These are phyloP conservation scores for Lysandra bellargus DNA, from an alignment of 2,888 invertebrate species.

Conservation along the genomic window DNA sequence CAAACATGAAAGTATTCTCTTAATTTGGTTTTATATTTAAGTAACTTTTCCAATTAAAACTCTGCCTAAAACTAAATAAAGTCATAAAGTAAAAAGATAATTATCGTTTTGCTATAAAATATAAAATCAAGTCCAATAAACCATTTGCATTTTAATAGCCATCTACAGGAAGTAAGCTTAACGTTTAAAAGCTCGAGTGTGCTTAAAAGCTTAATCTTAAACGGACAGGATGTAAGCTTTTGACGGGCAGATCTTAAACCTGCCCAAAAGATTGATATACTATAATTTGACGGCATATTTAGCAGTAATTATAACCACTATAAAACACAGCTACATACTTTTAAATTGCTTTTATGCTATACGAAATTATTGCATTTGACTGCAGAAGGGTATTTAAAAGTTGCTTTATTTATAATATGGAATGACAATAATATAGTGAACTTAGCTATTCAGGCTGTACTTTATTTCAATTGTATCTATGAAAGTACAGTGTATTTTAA, in stretches of 20 bases:
- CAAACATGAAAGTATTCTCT: neutral
- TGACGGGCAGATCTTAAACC: conserved; percentile 42
- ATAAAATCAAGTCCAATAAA: neutral
- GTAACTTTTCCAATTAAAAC: neutral
- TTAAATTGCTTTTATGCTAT: neutral
- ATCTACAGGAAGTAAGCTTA: conserved; percentile 24
- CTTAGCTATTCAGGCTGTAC: too few relatives aligned
- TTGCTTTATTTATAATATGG: too few relatives aligned
- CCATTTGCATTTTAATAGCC: conserved; percentile 16
- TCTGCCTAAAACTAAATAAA: neutral
- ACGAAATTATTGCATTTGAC: neutral
- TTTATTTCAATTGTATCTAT: too few relatives aligned
- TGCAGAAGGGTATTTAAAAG: too few relatives aligned
- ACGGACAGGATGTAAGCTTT: conserved; percentile 40
- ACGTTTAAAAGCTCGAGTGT: conserved; percentile 16
- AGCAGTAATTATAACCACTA: neutral
- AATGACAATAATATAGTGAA: too few relatives aligned
- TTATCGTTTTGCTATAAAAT: neutral
- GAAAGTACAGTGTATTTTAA: too few relatives aligned
- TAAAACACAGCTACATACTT: neutral
- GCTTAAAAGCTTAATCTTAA: conserved; percentile 28
- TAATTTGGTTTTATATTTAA: neutral
- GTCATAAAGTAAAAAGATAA: neutral
- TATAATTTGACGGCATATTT: conserved; percentile 22
- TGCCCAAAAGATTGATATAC: conserved; percentile 34